Base-by-base conservation (phyloP, 2,797 vertebrate genomes). In the Molossus molossus region DNA sequence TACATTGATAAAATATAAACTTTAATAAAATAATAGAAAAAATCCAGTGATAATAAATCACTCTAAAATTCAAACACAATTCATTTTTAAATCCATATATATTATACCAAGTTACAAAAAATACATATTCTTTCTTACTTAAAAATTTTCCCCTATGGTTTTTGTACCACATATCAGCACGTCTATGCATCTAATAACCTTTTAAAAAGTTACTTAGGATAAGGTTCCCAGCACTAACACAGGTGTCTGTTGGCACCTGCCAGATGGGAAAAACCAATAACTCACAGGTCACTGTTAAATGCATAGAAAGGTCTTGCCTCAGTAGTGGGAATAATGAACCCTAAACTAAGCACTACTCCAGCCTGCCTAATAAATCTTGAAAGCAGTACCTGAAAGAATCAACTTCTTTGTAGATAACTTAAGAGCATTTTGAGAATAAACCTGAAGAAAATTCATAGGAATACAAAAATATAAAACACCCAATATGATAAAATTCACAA, bases 81-180 rank as follows among this genome's bases (percentile, higher is more conserved):
- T 69, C 37, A 12, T 53, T 69, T 55, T 80, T 82, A 57, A 92
- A 80, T 84, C 6, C 8, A 83, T 40, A 67, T 67, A 10, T 55
- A 53, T 87, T 21, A 58, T 27, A 72, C 25, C 20, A 96, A 94
- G 70, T n/a, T 25, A 70, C 6, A 94, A 80, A 9, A 82, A 15
- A 53, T 45, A 50, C 3, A 27, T 3, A 4, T 37, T 9, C 14
- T 79, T 93, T 8, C 62, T 84, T 62, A 64, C 50, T 69, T 85
- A 91, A 5, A 58, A 76, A 94, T 64, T 70, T n/a, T 5, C 62
- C 45, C 27, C 13, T 87, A 50, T 40, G 27, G 50, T 13, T 76
- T 90, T 55, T 64, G 8, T 8, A 58, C 9, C 64, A 72, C 18
- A 45, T 60, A 60, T 62, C 72, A 45, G 37, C 45, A 64, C 17